Base-by-base conservation (phyloP, 2,888 invertebrate species). In the Choreutis nemorana region DNA sequence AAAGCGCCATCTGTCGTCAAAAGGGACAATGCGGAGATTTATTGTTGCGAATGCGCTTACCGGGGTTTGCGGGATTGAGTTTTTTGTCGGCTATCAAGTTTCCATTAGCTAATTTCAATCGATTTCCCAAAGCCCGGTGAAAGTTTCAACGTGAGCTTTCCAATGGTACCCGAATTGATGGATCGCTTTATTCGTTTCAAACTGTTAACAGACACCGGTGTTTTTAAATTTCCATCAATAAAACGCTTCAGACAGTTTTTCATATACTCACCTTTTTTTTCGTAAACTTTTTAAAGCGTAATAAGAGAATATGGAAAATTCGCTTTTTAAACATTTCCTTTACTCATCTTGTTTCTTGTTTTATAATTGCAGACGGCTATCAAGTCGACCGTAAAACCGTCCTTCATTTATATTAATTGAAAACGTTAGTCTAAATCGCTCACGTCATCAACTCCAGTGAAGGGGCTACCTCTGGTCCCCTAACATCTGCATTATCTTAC, bases 61-160 rank as follows among this genome's bases (percentile, higher is more conserved):
- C 53, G 54, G 64, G 55, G 52, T 63, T 62, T 62, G 50, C 56
- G 62, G 63, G 60, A 57, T 59, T 55, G 53, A 42, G 55, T 72
- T 75, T 73, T 75, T 73, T 71, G 70, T 48, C 44, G 55, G 64
- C 72, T 71, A 75, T 77, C 77, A 75, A 73, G 68, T 75, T 77
- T 75, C 73, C 75, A 75, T 77, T 77, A 75, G 72, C 73, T 77
- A 77, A 77, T 77, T 73, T 65, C 62, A 51, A 67, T 73, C 75
- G 66, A 75, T 60, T 60, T 59, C 53, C 44, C 41, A 32, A 46
- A 48, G 46, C 44, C 54, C 60, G 57, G 63, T 50, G 58, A 55
- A 63, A 65, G 54, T 60, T 65, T 54, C 52, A 41, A 49, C 47
- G 47, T 41, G 45, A 41, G 44, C 46, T 45, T 49, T 51, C 42